A percentile compares a stretch with the other conserved stretches of the same genome.
These are phyloP conservation scores for Heliothis virescens DNA, from an alignment of 1,140 invertebrate species.

Conservation along the genomic window DNA sequence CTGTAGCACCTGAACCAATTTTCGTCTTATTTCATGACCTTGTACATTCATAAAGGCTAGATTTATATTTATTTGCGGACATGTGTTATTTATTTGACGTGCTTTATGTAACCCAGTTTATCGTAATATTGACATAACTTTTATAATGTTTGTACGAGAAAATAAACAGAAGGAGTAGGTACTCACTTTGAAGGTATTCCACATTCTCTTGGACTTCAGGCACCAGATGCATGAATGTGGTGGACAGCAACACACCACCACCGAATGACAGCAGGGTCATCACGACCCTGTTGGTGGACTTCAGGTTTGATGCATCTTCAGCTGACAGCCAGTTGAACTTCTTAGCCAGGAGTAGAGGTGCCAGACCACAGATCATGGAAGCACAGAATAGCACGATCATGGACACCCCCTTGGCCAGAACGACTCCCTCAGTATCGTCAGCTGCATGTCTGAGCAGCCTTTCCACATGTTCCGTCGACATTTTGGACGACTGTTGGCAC, in stretches of 20 bases:
- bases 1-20: too few relatives aligned
- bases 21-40: not conserved
- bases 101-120: not conserved
- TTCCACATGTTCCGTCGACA: slow-evolving; percentile 53
- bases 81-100: not conserved
- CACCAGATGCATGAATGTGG: slow-evolving; percentile 95
- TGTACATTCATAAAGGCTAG: not conserved
- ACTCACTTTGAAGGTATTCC: slow-evolving; percentile 85
- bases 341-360: slow-evolving; percentile 89
- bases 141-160: not conserved
- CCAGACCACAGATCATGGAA: slow-evolving; percentile 90
- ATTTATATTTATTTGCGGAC: not conserved
- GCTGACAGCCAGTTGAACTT: slow-evolving; percentile 87
- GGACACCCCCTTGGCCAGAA: slow-evolving; percentile 90
- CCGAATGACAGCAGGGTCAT: slow-evolving; percentile 92
- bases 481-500: slow-evolving; percentile 36
- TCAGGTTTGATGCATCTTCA: slow-evolving; percentile 77
- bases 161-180: slow-evolving; percentile 22
- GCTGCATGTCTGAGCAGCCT: slow-evolving; percentile 55
- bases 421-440: slow-evolving; percentile 80
- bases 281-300: slow-evolving; percentile 77
- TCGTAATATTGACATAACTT: not conserved
- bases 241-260: slow-evolving; percentile 95
- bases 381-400: slow-evolving; percentile 91
- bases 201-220: slow-evolving; percentile 94